These are phyloP conservation scores for Psettodes erumei DNA, from an alignment of 2,113 vertebrate genomes.

Conservation along the genomic window DNA sequence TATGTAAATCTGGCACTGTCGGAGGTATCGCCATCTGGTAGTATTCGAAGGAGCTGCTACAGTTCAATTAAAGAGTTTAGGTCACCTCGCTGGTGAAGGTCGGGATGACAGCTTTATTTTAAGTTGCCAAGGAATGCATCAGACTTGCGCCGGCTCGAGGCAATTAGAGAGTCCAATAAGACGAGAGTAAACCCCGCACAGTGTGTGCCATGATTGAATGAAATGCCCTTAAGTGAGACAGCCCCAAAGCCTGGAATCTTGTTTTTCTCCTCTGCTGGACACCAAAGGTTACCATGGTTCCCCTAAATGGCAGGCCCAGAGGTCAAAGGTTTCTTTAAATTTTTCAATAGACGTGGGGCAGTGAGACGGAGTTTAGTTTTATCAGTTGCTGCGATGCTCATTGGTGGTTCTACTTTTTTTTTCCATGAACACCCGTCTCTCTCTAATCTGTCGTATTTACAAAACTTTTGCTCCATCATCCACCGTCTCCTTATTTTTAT, in stretches of 20 bases:
- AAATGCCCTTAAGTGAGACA: slow-evolving; percentile 65
- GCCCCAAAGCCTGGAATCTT: slow-evolving; percentile 70
- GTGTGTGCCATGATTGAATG: slow-evolving; percentile 66
- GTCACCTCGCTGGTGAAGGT: slow-evolving; percentile 31
- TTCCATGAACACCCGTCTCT: not conserved
- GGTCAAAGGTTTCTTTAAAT: slow-evolving; percentile 81
- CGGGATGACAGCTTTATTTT: slow-evolving; percentile 34
- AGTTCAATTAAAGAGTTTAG: slow-evolving; percentile 23
- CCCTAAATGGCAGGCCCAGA: slow-evolving; percentile 67
- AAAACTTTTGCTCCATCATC: slow-evolving; percentile 10
- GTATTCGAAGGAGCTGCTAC: slow-evolving; percentile 3
- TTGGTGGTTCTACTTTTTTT: slow-evolving; percentile 12
- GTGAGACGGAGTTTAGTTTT: slow-evolving; percentile 37
- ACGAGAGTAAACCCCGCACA: slow-evolving; percentile 54
- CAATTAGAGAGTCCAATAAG: slow-evolving; percentile 64
- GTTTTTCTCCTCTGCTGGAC: slow-evolving; percentile 76
- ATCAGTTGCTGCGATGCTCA: slow-evolving; percentile 14
- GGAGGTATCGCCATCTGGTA: not conserved
- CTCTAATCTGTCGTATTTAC: not conserved
- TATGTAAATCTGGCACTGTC: not conserved
- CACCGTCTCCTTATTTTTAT: not conserved
- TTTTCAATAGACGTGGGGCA: slow-evolving; percentile 70
- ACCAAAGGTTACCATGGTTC: slow-evolving; percentile 83
- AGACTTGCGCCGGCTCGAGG: slow-evolving; percentile 16
- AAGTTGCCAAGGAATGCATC: slow-evolving; percentile 63